Evolutionary conservation across 2,113 vertebrate species (phyloP), one percentile per base, ranked within the genome.

Genomic region (Nycticryphes semicollaris): DNA sequence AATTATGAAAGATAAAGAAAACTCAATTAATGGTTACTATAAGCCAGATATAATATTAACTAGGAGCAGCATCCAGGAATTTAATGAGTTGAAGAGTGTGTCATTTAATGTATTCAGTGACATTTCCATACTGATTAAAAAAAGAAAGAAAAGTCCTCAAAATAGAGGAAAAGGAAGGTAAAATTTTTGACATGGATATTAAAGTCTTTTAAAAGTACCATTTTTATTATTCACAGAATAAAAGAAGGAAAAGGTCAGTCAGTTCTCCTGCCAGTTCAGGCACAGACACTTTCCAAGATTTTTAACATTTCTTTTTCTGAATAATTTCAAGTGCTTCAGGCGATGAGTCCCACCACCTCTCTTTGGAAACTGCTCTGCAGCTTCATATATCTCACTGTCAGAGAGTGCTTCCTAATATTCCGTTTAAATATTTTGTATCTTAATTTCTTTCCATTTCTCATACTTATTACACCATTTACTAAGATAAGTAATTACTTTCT

Each of bases 211-310:
- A 57, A 90, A 92, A 92, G 33, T 74, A 48, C 23, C 35, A 21
- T 54, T 93, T 94, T 92, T 78, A 86, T 94, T 92, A 92, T 92
- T 92, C 90, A 93, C 27, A 60, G 41, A 94, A 93, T 88, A 90
- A 94, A 93, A 88, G 72, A 86, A 78, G 35, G 47, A 90, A 96
- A 96, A 97, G 88, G 75, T 95, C 93, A 90, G 9, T 89, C 37
- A 70, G 33, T 90, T 88, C 43, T 90, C 33, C 66, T 95, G 82
- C 83, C 93, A 93, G 83, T 96, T 94, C 33, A 81, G 68, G 28
- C 43, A 59, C 18, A 75, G 84, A 81, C 21, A 48, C 10, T 88
- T 88, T 56, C 87, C 43, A 90, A 53, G 60, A 90, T 81, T 93
- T 95, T 94, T 74, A 92, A 43, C 21, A 48, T 83, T 80, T 88